Percentiles rank a stretch among this genome's conserved stretches.
Evolutionary conservation across 2,888 invertebrate species (phyloP).

Genomic region (Eutolmus rufibarbis): DNA sequence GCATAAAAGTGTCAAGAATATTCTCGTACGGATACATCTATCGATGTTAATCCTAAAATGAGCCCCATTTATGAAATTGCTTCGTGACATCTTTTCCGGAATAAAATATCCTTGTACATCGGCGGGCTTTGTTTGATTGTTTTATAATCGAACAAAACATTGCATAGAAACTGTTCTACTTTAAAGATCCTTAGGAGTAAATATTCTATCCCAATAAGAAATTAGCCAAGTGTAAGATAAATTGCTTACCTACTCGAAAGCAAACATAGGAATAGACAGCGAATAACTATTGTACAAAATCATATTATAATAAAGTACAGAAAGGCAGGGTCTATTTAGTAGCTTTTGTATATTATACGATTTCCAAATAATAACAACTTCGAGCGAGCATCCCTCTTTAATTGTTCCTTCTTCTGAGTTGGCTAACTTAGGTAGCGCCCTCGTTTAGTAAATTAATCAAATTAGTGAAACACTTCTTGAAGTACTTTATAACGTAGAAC

Average conservation of each 20-base stretch:
- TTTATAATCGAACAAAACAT: constrained; percentile 19
- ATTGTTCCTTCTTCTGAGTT: neutral
- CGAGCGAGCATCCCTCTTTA: neutral
- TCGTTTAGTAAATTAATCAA: neutral
- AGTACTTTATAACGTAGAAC: neutral
- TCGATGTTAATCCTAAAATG: neutral
- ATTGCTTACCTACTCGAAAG: neutral
- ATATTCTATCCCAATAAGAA: neutral
- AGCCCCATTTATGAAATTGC: constrained; percentile 26
- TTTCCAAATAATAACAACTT: neutral
- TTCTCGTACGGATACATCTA: neutral
- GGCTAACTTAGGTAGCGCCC: neutral
- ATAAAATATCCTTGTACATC: neutral
- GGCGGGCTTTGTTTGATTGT: constrained; percentile 9
- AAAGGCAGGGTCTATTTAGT: constrained; percentile 40
- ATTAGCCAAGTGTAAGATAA: neutral
- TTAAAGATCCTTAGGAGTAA: neutral
- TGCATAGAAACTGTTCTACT: neutral
- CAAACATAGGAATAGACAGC: neutral
- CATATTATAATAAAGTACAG: constrained; percentile 5
- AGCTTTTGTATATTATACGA: constrained; percentile 32
- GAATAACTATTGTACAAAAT: constrained; percentile 11
- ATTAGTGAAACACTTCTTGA: neutral
- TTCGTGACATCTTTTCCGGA: neutral
- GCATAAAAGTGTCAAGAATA: neutral